Conservation (phyloP, 2,113 vertebrate species). For the Xerus inauris region DNA sequence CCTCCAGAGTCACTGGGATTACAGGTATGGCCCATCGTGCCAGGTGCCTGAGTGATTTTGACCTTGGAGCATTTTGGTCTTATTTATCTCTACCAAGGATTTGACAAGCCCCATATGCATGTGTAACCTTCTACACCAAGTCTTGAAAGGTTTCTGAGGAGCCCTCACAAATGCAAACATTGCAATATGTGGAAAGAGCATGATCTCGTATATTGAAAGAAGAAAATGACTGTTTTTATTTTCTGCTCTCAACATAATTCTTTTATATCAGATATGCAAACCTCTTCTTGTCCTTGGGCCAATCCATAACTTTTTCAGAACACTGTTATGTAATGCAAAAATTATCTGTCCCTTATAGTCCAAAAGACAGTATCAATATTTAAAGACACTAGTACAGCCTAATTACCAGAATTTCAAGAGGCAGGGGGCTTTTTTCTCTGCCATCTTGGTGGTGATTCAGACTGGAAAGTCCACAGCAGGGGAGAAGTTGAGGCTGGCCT, state of each 20-base stretch:
- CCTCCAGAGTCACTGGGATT: too few relatives aligned
- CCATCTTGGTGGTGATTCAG: not conserved
- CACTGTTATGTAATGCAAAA: not conserved
- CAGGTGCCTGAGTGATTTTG: not conserved
- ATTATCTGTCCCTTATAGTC: not conserved
- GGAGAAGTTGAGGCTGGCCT: rapidly evolving
- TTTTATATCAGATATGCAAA: not conserved
- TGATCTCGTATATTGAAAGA: not conserved
- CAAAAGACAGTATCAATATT: not conserved
- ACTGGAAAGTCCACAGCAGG: too few relatives aligned
- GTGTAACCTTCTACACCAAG: not conserved
- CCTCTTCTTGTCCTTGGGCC: not conserved
- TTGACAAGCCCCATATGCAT: not conserved
- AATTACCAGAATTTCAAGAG: not conserved
- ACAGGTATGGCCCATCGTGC: too few relatives aligned
- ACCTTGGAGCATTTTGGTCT: not conserved
- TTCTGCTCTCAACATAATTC: not conserved
- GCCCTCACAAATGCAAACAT: not conserved
- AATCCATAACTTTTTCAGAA: not conserved
- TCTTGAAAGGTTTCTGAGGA: not conserved
- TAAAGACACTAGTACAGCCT: not conserved
- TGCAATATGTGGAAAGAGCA: not conserved
- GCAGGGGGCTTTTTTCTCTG: not conserved
- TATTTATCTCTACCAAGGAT: not conserved
- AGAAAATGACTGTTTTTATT: not conserved